Conservation (phyloP, 2,797 vertebrate species). For the Falco berigora region DNA sequence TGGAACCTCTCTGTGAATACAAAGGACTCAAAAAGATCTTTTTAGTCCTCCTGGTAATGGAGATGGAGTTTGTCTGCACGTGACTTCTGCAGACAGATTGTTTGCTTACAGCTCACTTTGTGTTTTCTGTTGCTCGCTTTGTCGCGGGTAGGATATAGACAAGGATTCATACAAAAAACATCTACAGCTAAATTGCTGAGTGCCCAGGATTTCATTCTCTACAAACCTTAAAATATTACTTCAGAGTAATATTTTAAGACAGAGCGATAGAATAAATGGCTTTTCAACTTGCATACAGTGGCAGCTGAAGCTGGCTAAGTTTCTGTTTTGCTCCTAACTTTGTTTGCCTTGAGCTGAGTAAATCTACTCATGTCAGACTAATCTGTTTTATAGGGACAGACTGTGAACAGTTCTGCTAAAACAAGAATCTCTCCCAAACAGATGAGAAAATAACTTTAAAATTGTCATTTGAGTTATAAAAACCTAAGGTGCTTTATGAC, state of each 20-base stretch:
- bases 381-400: neutral
- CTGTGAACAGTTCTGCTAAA: neutral
- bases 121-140: constrained; percentile 4
- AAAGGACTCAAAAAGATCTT: neutral
- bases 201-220: constrained; percentile 10
- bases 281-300: neutral
- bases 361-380: neutral
- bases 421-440: neutral
- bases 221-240: constrained; percentile 2
- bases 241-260: neutral
- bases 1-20: neutral
- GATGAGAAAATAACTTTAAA: neutral
- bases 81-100: neutral
- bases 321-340: neutral
- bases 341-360: neutral
- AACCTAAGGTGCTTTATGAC: neutral
- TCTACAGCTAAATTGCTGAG: constrained; percentile 22
- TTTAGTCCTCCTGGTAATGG: neutral
- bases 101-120: neutral
- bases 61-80: neutral
- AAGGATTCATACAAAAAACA: neutral
- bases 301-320: neutral
- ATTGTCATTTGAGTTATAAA: constrained; percentile 42
- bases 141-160: neutral
- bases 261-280: neutral